A percentile compares a stretch with the other conserved stretches of the same genome.
phyloP scores from a whole-genome alignment of 1,140 invertebrate species.

The Neocloeon triangulifer region DNA sequence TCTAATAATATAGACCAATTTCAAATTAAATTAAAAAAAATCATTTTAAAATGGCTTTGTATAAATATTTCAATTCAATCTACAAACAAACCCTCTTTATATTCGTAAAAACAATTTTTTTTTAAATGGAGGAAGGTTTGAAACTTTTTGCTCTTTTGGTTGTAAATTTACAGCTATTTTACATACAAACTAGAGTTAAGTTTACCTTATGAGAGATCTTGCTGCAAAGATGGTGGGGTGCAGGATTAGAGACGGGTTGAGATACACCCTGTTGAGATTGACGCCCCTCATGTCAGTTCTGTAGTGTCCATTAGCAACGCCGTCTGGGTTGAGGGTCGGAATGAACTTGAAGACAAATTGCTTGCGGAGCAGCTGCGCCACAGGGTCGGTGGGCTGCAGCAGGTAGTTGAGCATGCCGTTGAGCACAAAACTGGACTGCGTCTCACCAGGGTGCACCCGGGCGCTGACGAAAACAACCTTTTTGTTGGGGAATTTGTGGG shows the following conservation, averaged over 20 bases:
- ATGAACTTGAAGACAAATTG: constrained; percentile 79
- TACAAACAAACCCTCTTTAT: no score
- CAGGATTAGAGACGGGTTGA: constrained; percentile 42
- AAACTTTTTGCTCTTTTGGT: neutral
- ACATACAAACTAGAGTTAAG: no score
- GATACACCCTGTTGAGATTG: constrained; percentile 73
- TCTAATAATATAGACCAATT: no score
- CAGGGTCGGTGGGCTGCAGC: constrained; percentile 41
- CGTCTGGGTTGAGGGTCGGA: constrained; percentile 83
- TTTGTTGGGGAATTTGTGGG: constrained; percentile 48
- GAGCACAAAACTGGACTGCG: constrained; percentile 81
- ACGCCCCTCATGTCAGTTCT: constrained; percentile 71
- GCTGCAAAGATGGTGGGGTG: constrained; percentile 71
- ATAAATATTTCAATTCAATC: no score
- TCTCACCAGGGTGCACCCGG: constrained; percentile 83
- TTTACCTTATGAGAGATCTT: constrained; percentile 50
- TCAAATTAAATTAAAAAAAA: no score
- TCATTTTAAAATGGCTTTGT: no score
- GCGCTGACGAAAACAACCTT: constrained; percentile 72
- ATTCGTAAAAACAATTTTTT: neutral
- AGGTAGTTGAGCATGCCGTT: constrained; percentile 71
- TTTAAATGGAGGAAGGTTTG: neutral
- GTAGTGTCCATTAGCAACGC: constrained; percentile 73
- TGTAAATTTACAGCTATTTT: constrained; percentile 2
- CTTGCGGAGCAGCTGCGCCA: constrained; percentile 42